These are phyloP conservation scores for Rhopalosiphum maidis DNA, from an alignment of 1,140 invertebrate species.

Conservation along the genomic window DNA sequence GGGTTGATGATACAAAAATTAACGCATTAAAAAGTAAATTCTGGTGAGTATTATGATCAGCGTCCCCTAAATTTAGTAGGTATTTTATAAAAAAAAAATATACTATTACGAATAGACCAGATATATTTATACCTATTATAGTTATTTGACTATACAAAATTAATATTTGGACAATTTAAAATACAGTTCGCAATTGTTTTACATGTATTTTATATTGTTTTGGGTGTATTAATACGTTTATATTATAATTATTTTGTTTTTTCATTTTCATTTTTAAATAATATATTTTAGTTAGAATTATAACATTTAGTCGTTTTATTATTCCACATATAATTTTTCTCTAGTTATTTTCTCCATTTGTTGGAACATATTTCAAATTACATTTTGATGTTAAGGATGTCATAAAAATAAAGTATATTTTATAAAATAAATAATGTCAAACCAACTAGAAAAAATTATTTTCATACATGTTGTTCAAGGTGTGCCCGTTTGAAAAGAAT, in stretches of 20 bases:
- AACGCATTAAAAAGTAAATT: no score
- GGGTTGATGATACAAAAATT: neutral
- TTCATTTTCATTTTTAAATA: neutral
- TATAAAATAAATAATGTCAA: neutral
- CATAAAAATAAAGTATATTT: slow-evolving; percentile 29
- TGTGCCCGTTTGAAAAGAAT: neutral
- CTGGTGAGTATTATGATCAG: no score
- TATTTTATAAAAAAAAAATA: neutral
- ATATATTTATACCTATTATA: no score
- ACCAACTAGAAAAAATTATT: neutral
- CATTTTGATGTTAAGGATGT: neutral
- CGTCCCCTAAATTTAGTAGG: neutral
- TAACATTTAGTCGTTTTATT: neutral
- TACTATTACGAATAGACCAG: no score
- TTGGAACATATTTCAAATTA: neutral
- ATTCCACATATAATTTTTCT: neutral
- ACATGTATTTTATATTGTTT: no score
- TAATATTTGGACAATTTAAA: no score
- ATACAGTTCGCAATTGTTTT: no score
- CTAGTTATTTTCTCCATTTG: neutral
- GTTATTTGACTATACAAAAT: no score
- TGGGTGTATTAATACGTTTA: neutral
- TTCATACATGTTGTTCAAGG: neutral
- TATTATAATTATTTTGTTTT: neutral
- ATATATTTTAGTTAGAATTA: neutral